Conservation (phyloP, 2,113 vertebrate species). For the Corvus moneduloides region DNA sequence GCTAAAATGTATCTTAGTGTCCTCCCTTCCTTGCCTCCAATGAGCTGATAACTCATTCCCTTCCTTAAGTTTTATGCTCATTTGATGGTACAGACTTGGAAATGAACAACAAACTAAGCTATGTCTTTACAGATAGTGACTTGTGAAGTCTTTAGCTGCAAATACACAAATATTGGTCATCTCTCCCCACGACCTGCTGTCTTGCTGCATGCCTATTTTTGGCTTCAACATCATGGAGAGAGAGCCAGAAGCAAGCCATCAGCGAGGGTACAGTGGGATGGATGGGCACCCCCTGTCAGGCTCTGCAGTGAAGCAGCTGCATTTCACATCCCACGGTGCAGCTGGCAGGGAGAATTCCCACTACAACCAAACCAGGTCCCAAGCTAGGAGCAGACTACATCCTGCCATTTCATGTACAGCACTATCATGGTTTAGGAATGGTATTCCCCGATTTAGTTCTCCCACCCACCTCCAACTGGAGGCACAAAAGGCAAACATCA, state of each 20-base stretch:
- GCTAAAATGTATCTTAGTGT: background rate
- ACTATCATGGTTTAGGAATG: background rate
- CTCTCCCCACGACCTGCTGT: background rate
- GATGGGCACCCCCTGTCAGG: background rate
- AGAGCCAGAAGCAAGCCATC: background rate
- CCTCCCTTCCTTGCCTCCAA: background rate
- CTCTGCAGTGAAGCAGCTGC: background rate
- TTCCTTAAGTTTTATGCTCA: background rate
- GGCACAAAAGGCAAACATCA: background rate
- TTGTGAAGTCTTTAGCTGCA: background rate
- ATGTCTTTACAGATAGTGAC: background rate
- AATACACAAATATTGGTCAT: background rate
- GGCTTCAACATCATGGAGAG: background rate
- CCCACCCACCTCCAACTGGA: background rate
- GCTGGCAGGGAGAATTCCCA: background rate
- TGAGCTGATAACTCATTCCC: background rate
- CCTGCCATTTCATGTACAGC: background rate
- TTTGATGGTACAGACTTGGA: background rate
- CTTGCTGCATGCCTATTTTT: accelerated
- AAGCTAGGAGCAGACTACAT: accelerated
- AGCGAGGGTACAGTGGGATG: background rate
- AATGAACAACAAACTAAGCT: background rate
- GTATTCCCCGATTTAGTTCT: background rate
- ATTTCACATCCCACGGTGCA: background rate
- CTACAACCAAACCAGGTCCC: background rate